Base-by-base conservation (phyloP, 1,140 invertebrate genomes). In the Lordiphosa stackelbergi region DNA sequence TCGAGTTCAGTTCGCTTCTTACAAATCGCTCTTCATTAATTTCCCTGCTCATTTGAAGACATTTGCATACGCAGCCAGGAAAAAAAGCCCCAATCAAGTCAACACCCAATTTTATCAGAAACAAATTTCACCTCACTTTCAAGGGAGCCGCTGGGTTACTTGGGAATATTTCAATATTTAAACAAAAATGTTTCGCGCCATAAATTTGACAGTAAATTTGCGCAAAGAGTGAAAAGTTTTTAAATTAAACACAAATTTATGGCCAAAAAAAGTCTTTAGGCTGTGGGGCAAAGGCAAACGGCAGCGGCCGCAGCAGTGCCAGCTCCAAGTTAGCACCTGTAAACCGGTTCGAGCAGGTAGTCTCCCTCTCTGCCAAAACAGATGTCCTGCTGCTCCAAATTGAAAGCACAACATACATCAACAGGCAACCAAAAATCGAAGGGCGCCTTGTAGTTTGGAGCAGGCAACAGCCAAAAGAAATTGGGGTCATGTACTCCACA, bases 311-410 rank as follows among this genome's bases (percentile, higher is more conserved):
- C 3, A 37, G 7, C 10, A 22, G 34, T 7, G 37, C 48, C 11
- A 7, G 43, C 40, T 72, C 62, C 77, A 64, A 69, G 72, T 83
- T 77, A 81, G 77, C 77, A 81, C 77, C 77, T 81, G 77, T 83
- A 83, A 81, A 81, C 77, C 77, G 69, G 77, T 77, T 72, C 9
- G n/a, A 11, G 9, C 34, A 4, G 63, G 13, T 54, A 46, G 40
- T 28, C 31, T n/a, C 11, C 10, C 36, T 52, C 37, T 37, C 11
- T 3, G 12, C 28, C 9, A 69, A 73, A 85, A 85, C 79, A 85
- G 79, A 85, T 85, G 79, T 85, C 79, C 79, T 85, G 79, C 79
- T 85, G 79, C 79, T 85, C 81, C 79, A 85, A 85, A 85, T 85
- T 85, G 79, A 85, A 85, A 75, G 79, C 81, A 57, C 79, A 81